phyloP scores from a whole-genome alignment of 1,140 invertebrate genomes.

The Trigoniulus corallinus region DNA sequence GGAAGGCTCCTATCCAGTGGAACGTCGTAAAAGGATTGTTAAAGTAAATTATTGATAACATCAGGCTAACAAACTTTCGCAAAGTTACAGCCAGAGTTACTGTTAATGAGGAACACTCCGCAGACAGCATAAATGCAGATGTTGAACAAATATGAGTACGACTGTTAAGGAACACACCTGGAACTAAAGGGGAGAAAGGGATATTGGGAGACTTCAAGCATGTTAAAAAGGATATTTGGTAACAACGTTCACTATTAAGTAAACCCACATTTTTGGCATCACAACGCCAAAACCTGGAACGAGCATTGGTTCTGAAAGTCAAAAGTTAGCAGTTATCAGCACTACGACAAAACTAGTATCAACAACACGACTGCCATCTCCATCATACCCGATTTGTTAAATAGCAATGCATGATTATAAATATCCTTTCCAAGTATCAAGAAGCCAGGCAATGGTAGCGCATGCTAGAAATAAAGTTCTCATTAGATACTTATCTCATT shows the following conservation, averaged over 20 bases:
- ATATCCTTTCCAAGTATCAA: slow-evolving; percentile 56
- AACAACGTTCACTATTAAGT: slow-evolving; percentile 66
- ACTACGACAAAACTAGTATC: no score
- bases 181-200: slow-evolving; percentile 18
- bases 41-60: slow-evolving; percentile 96
- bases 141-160: slow-evolving; percentile 70
- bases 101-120: slow-evolving; percentile 81
- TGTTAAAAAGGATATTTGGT: slow-evolving; percentile 57
- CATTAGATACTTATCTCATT: not conserved
- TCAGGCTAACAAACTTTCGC: slow-evolving; percentile 82
- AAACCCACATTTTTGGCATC: slow-evolving; percentile 58
- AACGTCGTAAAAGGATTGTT: slow-evolving; percentile 77
- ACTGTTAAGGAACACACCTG: not conserved
- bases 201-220: not conserved
- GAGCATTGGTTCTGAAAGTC: slow-evolving; percentile 20
- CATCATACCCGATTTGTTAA: slow-evolving; percentile 24
- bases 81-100: slow-evolving; percentile 91
- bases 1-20: slow-evolving; percentile 81
- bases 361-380: not conserved
- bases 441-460: slow-evolving; percentile 75
- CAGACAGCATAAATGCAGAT: slow-evolving; percentile 86
- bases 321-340: no score
- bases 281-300: slow-evolving; percentile 25
- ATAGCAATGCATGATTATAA: slow-evolving; percentile 38
- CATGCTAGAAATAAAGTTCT: slow-evolving; percentile 39